Evolutionary conservation across 2,888 invertebrate species (phyloP).

Genomic region (Bedellia somnulentella): DNA sequence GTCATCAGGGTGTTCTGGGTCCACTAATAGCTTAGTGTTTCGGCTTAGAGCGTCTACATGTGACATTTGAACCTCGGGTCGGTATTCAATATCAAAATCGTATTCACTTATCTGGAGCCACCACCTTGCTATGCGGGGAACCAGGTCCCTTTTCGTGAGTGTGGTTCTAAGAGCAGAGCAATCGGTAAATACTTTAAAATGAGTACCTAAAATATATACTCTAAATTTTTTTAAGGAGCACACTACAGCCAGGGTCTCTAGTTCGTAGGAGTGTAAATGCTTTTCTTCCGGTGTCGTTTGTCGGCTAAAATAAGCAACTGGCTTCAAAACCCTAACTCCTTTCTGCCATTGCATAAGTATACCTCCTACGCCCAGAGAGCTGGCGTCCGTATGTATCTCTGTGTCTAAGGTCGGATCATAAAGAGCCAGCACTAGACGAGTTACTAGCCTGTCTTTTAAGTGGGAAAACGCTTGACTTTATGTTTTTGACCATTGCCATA

Average conservation of each 20-base stretch:
- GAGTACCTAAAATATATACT: too few species aligned
- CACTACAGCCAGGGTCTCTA: too few species aligned
- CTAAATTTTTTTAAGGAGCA: too few species aligned
- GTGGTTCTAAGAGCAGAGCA: too few species aligned
- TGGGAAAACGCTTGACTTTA: constrained; percentile 8
- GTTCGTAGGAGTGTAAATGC: too few species aligned
- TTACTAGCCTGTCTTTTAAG: constrained; percentile 8
- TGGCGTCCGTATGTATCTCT: constrained; percentile 19
- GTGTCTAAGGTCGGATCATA: constrained; percentile 11
- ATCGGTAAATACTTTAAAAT: too few species aligned
- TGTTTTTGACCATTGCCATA: constrained; percentile 11
- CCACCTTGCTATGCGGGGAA: constrained; percentile 19
- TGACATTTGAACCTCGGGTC: constrained; percentile 15
- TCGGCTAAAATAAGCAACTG: constrained; percentile 17
- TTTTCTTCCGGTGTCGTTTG: too few species aligned
- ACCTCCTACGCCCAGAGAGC: constrained; percentile 15
- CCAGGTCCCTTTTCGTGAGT: constrained; percentile 15
- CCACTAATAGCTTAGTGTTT: not conserved
- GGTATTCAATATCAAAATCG: constrained; percentile 17
- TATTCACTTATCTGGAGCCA: constrained; percentile 17
- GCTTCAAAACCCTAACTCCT: constrained; percentile 12
- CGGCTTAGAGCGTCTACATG: constrained; percentile 17
- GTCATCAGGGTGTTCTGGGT: not conserved
- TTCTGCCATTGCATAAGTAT: constrained; percentile 15
- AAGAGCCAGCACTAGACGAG: constrained; percentile 8